Evolutionary conservation across 1,140 invertebrate species (phyloP), one percentile per base, ranked within the genome.

Genomic region (Drosophila asahinai): DNA sequence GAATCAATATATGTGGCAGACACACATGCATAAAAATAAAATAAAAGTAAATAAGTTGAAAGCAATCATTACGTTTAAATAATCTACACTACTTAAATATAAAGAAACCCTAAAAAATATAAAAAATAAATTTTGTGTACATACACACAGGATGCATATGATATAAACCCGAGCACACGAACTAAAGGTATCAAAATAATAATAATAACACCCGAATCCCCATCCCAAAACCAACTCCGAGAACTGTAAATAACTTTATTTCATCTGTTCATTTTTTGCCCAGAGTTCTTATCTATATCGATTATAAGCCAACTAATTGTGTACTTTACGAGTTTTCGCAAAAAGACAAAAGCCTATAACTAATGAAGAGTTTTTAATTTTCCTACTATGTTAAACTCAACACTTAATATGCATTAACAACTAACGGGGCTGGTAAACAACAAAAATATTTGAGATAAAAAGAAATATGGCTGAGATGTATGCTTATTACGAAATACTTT

Each of bases 51-150:
- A 86, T 82, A 84, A 89, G 84, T 87, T 87, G 81, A 87, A 87
- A 87, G 84, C 84, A 87, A 87, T 87, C 84, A 87, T 89, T 87
- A 87, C 68, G 83, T 84, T 87, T 87, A 87, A 86, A 75, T 42
- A 67, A 72, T 70, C 77, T 47, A 64, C 68, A 73, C 48, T 83
- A 83, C 36, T 61, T 68, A 58, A 72, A 55, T 67, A 77, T 63
- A 48, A 64, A 65, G 25, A 27, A 27, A 27, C 33, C 51, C 30
- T 59, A 30, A 45, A 57, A 60, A 27, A 70, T 40, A 57, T 17
- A 47, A 48, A 17, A 48, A 68, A 22, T 42, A 73, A 52, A 65
- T 72, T 78, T 78, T 79, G 65, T 71, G 77, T 70, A 71, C 59
- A 78, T 71, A 70, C 61, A 63, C 64, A 65, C 72, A 66, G 62